These are phyloP conservation scores for Caenorhabditis sinica DNA, from an alignment of 2,888 invertebrate genomes.

Conservation along the genomic window DNA sequence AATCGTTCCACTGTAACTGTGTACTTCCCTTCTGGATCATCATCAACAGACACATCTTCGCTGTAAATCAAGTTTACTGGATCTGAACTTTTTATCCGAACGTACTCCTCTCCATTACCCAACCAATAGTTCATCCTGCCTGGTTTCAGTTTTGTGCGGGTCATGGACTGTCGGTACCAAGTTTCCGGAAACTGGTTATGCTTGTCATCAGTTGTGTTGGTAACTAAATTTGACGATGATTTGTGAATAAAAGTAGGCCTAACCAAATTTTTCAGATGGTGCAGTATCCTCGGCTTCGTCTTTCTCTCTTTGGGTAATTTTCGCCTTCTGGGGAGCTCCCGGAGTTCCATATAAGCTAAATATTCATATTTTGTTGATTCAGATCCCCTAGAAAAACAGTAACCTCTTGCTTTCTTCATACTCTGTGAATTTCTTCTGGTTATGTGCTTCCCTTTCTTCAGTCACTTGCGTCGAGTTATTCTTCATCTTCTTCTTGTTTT, in stretches of 20 bases:
- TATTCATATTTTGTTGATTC: too few species aligned
- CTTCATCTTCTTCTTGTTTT: too few species aligned
- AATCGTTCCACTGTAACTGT: conserved; percentile 52
- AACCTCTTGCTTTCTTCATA: conserved; percentile 36
- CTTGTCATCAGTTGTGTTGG: conserved; percentile 41
- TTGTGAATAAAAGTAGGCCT: background rate
- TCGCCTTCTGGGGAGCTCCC: background rate
- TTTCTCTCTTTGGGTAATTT: background rate
- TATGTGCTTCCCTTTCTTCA: conserved; percentile 14
- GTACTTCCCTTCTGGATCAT: conserved; percentile 52
- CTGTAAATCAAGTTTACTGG: background rate
- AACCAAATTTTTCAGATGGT: conserved; percentile 1
- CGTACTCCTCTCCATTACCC: conserved; percentile 13
- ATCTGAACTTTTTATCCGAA: background rate
- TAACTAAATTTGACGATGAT: conserved; percentile 11
- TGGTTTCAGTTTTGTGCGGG: conserved; percentile 18
- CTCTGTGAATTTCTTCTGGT: conserved; percentile 17
- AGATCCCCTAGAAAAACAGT: too few species aligned
- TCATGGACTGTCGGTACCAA: conserved; percentile 40
- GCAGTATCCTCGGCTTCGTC: background rate
- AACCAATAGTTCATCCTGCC: conserved; percentile 40
- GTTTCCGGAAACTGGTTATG: background rate
- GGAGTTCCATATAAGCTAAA: conserved; percentile 6
- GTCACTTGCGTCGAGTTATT: too few species aligned
- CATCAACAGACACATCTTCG: conserved; percentile 28